Conservation (phyloP, 2,797 vertebrate species). For the Tarsius wallacei region DNA sequence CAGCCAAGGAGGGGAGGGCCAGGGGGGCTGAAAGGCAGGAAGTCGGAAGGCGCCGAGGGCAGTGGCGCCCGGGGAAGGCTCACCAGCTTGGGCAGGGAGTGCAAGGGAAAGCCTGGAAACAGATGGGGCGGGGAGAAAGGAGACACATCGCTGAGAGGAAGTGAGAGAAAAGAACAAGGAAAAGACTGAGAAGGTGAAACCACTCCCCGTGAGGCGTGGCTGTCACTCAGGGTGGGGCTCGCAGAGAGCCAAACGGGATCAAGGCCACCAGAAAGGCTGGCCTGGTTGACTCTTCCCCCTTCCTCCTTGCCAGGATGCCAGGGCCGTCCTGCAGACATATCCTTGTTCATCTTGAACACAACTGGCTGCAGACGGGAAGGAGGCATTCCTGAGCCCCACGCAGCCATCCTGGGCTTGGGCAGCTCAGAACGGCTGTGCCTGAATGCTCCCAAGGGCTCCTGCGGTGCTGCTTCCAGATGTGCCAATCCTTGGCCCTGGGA, state of each 20-base stretch:
- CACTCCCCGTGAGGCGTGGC: neutral
- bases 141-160: constrained; percentile 54
- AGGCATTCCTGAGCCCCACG: neutral
- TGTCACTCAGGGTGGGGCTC: neutral
- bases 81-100: constrained; percentile 89
- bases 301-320: too few species aligned
- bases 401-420: neutral
- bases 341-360: neutral
- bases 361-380: neutral
- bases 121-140: constrained; percentile 79
- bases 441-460: neutral
- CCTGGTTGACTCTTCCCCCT: neutral
- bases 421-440: neutral
- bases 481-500: neutral
- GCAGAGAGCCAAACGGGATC: neutral
- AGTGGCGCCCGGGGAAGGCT: constrained; percentile 86
- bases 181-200: neutral
- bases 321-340: neutral
- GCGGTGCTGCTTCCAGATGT: neutral
- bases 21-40: constrained; percentile 86
- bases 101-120: constrained; percentile 92
- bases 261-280: neutral
- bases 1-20: constrained; percentile 86
- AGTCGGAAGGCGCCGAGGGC: constrained; percentile 85
- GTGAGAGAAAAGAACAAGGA: neutral